Base-by-base conservation (phyloP, 2,888 invertebrate genomes). In the Bhutanitis thaidina region DNA sequence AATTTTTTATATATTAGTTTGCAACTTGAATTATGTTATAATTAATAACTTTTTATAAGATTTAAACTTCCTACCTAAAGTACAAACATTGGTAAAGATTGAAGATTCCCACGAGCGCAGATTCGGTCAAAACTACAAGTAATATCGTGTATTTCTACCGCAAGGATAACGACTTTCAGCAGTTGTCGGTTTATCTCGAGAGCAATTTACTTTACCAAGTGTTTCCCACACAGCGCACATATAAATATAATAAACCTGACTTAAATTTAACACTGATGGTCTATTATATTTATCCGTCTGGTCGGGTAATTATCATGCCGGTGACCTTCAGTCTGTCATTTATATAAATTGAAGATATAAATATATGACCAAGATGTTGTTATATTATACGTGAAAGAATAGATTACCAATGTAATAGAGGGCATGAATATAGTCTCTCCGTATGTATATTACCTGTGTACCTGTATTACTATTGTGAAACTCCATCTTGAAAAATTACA, bases 141-240 rank as follows among this genome's bases (percentile, higher is more conserved):
- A 14, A 10, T 27, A 50, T 44, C 43, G 13, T 34, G 44, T 34
- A 34, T 39, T 43, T 38, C 12, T 27, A 39, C 38, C 35, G 25
- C 44, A 50, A 50, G 50, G 35, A 44, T 50, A 50, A 44, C 39
- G 34, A 44, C 44, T 50, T 38, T 43, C 12, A 13, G 43, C 30
- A 25, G 38, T 48, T 41, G 25, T 27, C 40, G 43, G 48, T 43
- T 43, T 49, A 50, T 14, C 25, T 43, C 12, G 27, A 12, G n/a
- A 50, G 34, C 14, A 35, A 44, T 44, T 39, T 44, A 37, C 34
- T 38, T 27, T 25, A 38, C 27, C 14, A 20, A 38, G 4, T 14
- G 25, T 38, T 49, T 43, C 38, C 15, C 49, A 49, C 38, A 43
- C 37, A 12, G n/a, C 25, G 10, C 25, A 35, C 30, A 15, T 38